Evolutionary conservation across 2,888 invertebrate species (phyloP).

Genomic region (Lasioglossum pauxillum): DNA sequence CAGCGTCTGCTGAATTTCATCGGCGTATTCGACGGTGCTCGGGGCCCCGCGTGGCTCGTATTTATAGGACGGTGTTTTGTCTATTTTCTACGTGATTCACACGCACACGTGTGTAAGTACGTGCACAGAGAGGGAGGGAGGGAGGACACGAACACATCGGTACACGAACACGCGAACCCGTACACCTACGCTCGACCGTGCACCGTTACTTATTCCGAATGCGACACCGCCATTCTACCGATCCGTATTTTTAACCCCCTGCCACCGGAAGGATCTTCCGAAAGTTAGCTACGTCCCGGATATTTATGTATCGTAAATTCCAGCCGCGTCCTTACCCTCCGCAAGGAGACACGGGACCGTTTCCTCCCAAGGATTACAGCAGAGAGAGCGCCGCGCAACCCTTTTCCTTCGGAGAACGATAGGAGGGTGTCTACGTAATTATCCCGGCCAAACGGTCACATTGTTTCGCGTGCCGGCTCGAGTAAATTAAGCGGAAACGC

Average conservation of each 20-base stretch:
- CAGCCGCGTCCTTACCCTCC: slow-evolving; percentile 67
- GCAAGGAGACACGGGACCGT: slow-evolving; percentile 44
- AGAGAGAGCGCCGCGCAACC: slow-evolving; percentile 46
- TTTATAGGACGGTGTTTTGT: slow-evolving; percentile 50
- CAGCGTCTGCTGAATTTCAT: slow-evolving; percentile 53
- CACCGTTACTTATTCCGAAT: slow-evolving; percentile 42
- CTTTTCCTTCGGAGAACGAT: slow-evolving; percentile 65
- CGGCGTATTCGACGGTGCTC: slow-evolving; percentile 30
- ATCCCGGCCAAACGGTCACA: slow-evolving; percentile 72
- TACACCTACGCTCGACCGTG: slow-evolving; percentile 19
- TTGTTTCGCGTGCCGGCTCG: slow-evolving; percentile 66
- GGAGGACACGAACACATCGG: background rate
- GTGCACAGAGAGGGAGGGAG: background rate
- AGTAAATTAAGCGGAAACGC: slow-evolving; percentile 65
- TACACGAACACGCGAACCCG: background rate
- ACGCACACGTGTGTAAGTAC: background rate
- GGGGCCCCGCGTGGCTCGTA: slow-evolving; percentile 13
- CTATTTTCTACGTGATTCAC: slow-evolving; percentile 56
- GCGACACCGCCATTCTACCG: slow-evolving; percentile 25
- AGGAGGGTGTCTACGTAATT: slow-evolving; percentile 66
- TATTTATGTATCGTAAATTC: slow-evolving; percentile 81
- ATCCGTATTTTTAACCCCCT: slow-evolving; percentile 59
- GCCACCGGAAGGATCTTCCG: slow-evolving; percentile 70
- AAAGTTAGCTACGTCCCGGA: slow-evolving; percentile 76
- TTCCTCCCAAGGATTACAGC: slow-evolving; percentile 49